Percentiles rank a stretch among this genome's conserved stretches.
These are phyloP conservation scores for Mastigias papua DNA, from an alignment of 30 jellyfish, hydroid and myxozoan genomes.

Conservation along the genomic window DNA sequence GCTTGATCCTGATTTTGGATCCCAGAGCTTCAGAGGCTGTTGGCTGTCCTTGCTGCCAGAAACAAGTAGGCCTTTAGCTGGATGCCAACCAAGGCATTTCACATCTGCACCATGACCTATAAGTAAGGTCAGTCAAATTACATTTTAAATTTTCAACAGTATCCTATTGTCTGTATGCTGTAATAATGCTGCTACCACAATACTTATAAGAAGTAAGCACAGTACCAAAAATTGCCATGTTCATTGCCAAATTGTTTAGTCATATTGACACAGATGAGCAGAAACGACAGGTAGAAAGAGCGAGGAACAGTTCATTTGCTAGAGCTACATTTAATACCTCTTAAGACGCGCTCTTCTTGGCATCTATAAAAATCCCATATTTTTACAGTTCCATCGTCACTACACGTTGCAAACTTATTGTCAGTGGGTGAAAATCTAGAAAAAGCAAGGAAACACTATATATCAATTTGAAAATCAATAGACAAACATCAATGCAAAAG, in stretches of 20 bases:
- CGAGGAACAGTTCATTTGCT: too few species aligned
- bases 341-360: constrained; percentile 86
- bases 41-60: constrained; percentile 99
- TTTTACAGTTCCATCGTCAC: constrained; percentile 98
- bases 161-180: too few species aligned
- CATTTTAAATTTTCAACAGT: too few species aligned
- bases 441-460: too few species aligned
- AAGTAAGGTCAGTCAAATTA: background rate
- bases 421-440: constrained; percentile 98
- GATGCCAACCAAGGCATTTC: constrained; percentile 99
- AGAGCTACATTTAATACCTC: constrained; percentile 90
- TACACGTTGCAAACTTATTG: constrained; percentile 96
- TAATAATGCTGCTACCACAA: too few species aligned
- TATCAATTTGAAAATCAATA: background rate
- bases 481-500: background rate
- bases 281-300: too few species aligned
- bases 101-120: constrained; percentile 99
- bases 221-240: too few species aligned
- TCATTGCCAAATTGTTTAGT: too few species aligned
- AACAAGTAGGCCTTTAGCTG: constrained; percentile 93
- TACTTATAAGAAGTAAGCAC: too few species aligned
- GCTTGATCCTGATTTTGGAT: constrained; percentile 89
- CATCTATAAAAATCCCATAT: constrained; percentile 98
- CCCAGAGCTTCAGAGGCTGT: constrained; percentile 99
- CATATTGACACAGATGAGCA: too few species aligned